A percentile compares a stretch with the other conserved stretches of the same genome.
These are phyloP conservation scores for Octodon degus DNA, from an alignment of 2,113 vertebrate species.

Conservation along the genomic window DNA sequence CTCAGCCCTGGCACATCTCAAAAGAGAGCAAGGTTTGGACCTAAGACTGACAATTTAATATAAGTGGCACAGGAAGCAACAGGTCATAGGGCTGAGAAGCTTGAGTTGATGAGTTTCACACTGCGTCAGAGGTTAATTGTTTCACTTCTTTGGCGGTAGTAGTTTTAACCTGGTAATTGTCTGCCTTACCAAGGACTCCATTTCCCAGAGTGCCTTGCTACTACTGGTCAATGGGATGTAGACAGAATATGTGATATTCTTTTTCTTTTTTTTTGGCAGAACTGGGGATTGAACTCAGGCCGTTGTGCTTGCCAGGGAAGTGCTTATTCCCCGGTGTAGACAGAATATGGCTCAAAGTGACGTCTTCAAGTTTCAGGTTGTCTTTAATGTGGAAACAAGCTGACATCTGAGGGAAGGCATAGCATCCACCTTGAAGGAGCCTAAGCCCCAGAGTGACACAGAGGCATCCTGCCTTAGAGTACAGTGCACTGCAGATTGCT, in stretches of 20 bases:
- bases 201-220: slow-evolving; percentile 17
- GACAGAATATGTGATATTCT: not conserved
- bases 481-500: not conserved
- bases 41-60: not conserved
- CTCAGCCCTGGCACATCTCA: not conserved
- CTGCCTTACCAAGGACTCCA: not conserved
- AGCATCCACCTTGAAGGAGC: not conserved
- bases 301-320: no score
- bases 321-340: not conserved
- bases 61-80: not conserved
- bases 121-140: not conserved
- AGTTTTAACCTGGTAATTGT: not conserved
- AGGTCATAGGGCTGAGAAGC: not conserved
- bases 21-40: not conserved
- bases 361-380: not conserved
- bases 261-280: no score
- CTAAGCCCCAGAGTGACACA: not conserved
- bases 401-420: not conserved
- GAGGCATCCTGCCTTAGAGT: not conserved
- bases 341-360: not conserved
- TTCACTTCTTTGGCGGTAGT: not conserved
- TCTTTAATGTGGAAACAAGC: not conserved
- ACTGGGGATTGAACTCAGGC: no score
- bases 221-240: not conserved
- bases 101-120: not conserved